Evolutionary conservation across 2,888 invertebrate species (phyloP).

Genomic region (Archaeoteleia sp.): DNA sequence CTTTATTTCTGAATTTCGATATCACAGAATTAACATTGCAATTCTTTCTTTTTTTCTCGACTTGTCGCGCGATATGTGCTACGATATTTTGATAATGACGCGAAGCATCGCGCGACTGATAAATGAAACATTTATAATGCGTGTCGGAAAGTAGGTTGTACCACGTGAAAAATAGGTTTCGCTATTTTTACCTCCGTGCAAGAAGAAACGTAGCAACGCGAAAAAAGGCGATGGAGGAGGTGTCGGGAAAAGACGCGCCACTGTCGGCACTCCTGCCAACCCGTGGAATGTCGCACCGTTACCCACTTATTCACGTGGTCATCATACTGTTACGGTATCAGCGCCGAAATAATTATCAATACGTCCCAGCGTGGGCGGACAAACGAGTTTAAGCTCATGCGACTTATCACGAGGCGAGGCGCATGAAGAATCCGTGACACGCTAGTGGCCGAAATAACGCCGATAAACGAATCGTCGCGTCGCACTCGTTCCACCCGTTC

Average conservation of each 20-base stretch:
- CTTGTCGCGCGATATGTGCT: not conserved
- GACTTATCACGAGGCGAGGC: no score
- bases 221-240: no score
- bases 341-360: no score
- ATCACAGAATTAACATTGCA: no score
- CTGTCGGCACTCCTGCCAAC: conserved; percentile 7
- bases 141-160: conserved; percentile 30
- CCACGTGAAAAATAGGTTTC: conserved; percentile 46
- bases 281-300: conserved; percentile 35
- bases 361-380: no score
- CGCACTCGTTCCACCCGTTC: no score
- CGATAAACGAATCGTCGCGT: no score
- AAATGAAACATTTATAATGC: conserved; percentile 39
- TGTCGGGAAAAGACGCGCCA: conserved; percentile 14
- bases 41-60: not conserved
- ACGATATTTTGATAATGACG: conserved; percentile 21
- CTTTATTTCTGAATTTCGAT: no score
- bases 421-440: no score
- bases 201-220: conserved; percentile 35
- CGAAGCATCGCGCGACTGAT: not conserved
- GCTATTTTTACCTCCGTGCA: conserved; percentile 39
- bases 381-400: no score
- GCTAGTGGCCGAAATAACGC: no score
- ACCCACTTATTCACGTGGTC: conserved; percentile 31
- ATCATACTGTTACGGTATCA: conserved; percentile 5